Conservation (phyloP, 2,888 invertebrate species). For the Drosophila melanocephala region DNA sequence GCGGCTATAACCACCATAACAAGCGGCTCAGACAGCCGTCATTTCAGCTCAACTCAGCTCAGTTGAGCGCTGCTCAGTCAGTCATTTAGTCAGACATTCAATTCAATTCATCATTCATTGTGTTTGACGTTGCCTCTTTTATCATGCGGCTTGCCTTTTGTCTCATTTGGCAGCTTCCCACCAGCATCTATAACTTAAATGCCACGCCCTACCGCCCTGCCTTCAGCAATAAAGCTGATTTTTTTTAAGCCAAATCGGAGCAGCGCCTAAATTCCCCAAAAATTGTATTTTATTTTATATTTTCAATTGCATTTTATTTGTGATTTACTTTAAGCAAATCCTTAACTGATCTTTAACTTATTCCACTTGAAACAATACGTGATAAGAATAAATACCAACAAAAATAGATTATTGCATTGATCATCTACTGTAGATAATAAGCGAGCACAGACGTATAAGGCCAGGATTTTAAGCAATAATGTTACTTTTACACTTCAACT, state of each 20-base stretch:
- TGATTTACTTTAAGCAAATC: not conserved
- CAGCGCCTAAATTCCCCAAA: not conserved
- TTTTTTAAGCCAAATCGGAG: not conserved
- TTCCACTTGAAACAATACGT: not conserved
- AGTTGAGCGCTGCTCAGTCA: constrained; percentile 17
- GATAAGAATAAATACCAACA: not conserved
- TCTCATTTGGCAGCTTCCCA: constrained; percentile 59
- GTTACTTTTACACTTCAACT: not conserved
- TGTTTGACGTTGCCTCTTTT: constrained; percentile 38
- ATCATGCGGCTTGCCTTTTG: constrained; percentile 53
- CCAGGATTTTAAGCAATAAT: not conserved
- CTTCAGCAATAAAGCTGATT: not conserved
- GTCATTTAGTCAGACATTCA: constrained; percentile 30
- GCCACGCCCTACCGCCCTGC: constrained; percentile 25
- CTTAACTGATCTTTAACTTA: not conserved
- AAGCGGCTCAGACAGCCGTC: constrained; percentile 30
- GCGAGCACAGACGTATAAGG: not conserved
- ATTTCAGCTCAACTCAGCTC: constrained; percentile 14
- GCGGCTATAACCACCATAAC: constrained; percentile 55
- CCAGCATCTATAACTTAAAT: constrained; percentile 14
- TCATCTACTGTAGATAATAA: not conserved
- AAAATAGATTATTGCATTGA: not conserved
- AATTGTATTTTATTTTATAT: not conserved
- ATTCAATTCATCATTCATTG: constrained; percentile 47
- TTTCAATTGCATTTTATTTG: not conserved